phyloP scores from a whole-genome alignment of 2,797 vertebrate species.

The Rhinatrema bivittatum region DNA sequence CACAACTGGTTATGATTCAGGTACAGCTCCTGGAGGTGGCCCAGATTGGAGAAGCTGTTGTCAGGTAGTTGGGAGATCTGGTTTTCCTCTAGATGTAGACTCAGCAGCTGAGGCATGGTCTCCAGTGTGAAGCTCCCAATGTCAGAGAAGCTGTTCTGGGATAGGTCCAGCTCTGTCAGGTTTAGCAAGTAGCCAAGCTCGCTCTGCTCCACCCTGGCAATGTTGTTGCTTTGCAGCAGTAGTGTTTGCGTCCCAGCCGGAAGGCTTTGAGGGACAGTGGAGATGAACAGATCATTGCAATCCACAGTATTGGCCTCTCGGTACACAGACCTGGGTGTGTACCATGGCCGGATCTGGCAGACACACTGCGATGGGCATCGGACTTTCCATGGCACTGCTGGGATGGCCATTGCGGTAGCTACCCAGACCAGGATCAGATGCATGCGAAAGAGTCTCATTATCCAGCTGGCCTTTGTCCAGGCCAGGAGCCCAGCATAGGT shows the following conservation, averaged over 20 bases:
- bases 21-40: slow-evolving; percentile 87
- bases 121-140: slow-evolving; percentile 59
- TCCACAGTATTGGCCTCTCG: slow-evolving; percentile 90
- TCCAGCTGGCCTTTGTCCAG: slow-evolving; percentile 13
- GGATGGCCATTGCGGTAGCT: slow-evolving; percentile 54
- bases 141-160: slow-evolving; percentile 83
- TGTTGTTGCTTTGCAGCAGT: slow-evolving; percentile 87
- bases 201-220: slow-evolving; percentile 63
- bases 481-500: slow-evolving; percentile 9
- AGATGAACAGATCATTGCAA: slow-evolving; percentile 86
- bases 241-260: slow-evolving; percentile 83
- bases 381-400: slow-evolving; percentile 84
- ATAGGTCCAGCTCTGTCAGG: slow-evolving; percentile 90
- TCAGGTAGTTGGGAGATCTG: slow-evolving; percentile 75
- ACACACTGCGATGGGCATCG: slow-evolving; percentile 75
- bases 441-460: slow-evolving; percentile 59
- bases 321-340: slow-evolving; percentile 85
- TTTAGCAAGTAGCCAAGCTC: slow-evolving; percentile 73
- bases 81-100: slow-evolving; percentile 93
- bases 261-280: slow-evolving; percentile 66
- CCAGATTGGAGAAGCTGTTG: slow-evolving; percentile 71
- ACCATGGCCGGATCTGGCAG: slow-evolving; percentile 96
- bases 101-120: slow-evolving; percentile 73
- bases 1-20: slow-evolving; percentile 89
- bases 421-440: slow-evolving; percentile 66